These are phyloP conservation scores for Sebastes oblongus DNA, from an alignment of 2,797 vertebrate genomes.

Conservation along the genomic window DNA sequence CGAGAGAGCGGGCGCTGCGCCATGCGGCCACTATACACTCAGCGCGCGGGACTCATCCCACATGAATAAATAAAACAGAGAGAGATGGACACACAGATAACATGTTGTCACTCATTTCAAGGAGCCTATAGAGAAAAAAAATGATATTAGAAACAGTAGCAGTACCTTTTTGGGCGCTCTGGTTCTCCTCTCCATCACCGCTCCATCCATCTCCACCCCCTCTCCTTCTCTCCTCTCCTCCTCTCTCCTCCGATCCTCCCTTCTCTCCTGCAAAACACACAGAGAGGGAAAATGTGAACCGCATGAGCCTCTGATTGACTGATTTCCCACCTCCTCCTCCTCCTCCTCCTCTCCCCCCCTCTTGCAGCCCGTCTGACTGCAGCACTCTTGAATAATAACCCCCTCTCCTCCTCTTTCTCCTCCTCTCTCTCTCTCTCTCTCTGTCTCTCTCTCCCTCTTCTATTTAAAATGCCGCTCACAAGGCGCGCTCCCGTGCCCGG, in stretches of 20 bases:
- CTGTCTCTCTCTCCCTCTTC: slow-evolving; percentile 3
- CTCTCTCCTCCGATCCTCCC: background rate
- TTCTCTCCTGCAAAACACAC: slow-evolving; percentile 18
- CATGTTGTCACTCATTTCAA: background rate
- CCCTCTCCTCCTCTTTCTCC: background rate
- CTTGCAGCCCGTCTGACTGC: slow-evolving; percentile 59
- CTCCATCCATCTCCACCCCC: background rate
- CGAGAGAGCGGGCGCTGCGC: background rate
- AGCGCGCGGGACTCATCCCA: background rate
- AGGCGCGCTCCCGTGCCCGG: slow-evolving; percentile 36
- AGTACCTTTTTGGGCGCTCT: background rate
- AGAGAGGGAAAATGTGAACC: background rate
- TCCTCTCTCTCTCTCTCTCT: background rate
- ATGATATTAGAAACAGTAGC: background rate
- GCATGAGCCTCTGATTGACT: slow-evolving; percentile 42
- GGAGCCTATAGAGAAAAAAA: background rate
- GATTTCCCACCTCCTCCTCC: slow-evolving; percentile 27
- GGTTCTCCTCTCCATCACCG: background rate
- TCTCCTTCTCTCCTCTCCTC: background rate
- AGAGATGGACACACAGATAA: background rate
- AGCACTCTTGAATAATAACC: slow-evolving; percentile 69
- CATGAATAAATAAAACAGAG: background rate
- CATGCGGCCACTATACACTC: background rate
- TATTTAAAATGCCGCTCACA: slow-evolving; percentile 70
- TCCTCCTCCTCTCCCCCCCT: slow-evolving; percentile 5